Base-by-base conservation (phyloP, 2,797 vertebrate genomes). In the Danio albolineatus region DNA sequence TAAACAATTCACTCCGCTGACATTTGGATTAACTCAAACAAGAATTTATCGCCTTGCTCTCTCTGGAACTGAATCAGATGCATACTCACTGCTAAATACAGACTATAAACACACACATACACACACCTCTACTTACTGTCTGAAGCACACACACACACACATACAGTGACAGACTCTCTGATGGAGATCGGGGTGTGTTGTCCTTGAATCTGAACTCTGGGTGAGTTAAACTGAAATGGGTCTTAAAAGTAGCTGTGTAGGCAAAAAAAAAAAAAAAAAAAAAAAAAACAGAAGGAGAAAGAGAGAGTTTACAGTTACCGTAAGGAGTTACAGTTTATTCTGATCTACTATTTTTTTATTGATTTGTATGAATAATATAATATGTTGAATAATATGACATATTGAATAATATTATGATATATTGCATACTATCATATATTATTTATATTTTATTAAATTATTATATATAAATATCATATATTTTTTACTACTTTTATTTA, bases 1-100 rank as follows among this genome's bases (percentile, higher is more conserved):
- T 73, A 73, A 73, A 82, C 80, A 78, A 78, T 73, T 78, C 69
- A 65, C 60, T 82, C 70, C 60, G 60, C 61, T 73, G 67, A 73
- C 75, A 72, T 77, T 77, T 59, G 73, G 61, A 78, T 73, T 73
- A 66, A 82, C 69, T 72, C 46, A 73, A 60, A 78, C 74, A 61
- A 82, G 53, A 82, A 82, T 77, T 82, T 73, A 82, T 77, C 36
- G 13, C 67, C 41, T 59, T 36, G 17, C 67, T 73, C 75, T 49
- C 71, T 9, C n/a, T 49, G 66, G 67, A 64, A 77, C 59, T 28
- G 49, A 72, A 64, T 72, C 77, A 72, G 69, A 79, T 79, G 59
- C 69, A 72, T 36, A 72, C 77, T 54, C 59, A 41, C 38, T 70
- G 46, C 49, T 79, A 72, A 79, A 79, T 64, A 54, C 77, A 36